Percentiles rank a stretch among this genome's conserved stretches.
phyloP scores from a whole-genome alignment of 2,797 vertebrate species.

The Acipenser ruthenus region DNA sequence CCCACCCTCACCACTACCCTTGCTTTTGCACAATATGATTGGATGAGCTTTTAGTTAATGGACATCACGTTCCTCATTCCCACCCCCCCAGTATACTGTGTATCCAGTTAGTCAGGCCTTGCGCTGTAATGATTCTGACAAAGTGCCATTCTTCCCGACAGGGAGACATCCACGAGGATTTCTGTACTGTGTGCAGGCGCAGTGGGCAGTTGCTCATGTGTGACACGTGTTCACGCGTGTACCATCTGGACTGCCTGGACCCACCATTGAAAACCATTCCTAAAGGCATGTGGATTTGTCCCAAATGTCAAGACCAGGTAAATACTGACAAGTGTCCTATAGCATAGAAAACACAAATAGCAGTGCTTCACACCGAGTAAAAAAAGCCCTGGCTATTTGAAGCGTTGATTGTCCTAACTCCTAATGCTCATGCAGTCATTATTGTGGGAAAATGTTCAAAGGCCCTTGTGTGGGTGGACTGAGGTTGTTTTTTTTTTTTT shows the following conservation, averaged over 20 bases:
- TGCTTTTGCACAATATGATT: constrained; percentile 16
- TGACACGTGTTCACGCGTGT: constrained; percentile 98
- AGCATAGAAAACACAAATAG: too few species aligned
- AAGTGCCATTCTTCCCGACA: constrained; percentile 77
- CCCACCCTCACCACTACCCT: constrained; percentile 28
- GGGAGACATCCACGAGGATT: constrained; percentile 99
- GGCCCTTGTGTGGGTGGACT: too few species aligned
- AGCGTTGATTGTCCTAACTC: too few species aligned
- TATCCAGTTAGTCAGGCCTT: constrained; percentile 42
- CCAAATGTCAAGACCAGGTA: constrained; percentile 99
- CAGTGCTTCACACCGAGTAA: too few species aligned
- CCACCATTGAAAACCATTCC: constrained; percentile 98
- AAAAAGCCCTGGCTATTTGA: too few species aligned
- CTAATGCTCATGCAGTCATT: too few species aligned
- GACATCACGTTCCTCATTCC: constrained; percentile 15
- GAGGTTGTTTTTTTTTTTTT: too few species aligned
- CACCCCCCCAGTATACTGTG: constrained; percentile 26
- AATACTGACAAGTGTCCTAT: constrained; percentile 33
- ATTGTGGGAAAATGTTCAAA: too few species aligned
- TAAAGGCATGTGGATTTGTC: constrained; percentile 99
- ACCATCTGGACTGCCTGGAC: constrained; percentile 98
- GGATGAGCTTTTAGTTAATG: constrained; percentile 10
- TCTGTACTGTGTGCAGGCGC: constrained; percentile 99
- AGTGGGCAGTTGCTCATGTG: constrained; percentile 99
- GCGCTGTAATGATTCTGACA: constrained; percentile 59